Evolutionary conservation across 2,888 invertebrate genomes (phyloP).

Genomic region (Heteropelma amictum): DNA sequence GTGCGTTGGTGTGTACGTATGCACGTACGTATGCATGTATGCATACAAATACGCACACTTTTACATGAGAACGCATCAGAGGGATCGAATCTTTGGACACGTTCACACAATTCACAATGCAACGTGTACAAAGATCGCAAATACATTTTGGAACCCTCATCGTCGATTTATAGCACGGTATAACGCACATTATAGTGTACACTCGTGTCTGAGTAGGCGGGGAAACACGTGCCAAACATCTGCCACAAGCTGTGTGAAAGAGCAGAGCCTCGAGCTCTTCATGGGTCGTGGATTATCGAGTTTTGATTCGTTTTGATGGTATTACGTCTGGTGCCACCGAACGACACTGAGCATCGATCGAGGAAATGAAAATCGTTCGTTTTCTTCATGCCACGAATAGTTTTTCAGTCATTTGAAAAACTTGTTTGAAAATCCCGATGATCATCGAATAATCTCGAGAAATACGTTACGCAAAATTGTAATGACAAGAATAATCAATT

Average conservation of each 20-base stretch:
- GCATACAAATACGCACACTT: too few relatives aligned
- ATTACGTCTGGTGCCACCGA: neutral
- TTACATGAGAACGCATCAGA: too few relatives aligned
- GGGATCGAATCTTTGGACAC: constrained; percentile 39
- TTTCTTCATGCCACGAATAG: too few relatives aligned
- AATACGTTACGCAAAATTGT: too few relatives aligned
- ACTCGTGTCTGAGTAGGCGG: constrained; percentile 43
- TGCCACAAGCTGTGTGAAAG: constrained; percentile 48
- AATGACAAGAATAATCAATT: too few relatives aligned
- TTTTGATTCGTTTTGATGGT: constrained; percentile 23
- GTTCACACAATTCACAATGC: neutral
- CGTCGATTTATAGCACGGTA: constrained; percentile 24
- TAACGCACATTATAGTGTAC: constrained; percentile 10
- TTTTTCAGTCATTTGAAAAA: too few relatives aligned
- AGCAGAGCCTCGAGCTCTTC: constrained; percentile 2
- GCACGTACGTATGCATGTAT: neutral
- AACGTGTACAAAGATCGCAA: constrained; percentile 5
- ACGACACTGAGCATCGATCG: too few relatives aligned
- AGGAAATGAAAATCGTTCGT: too few relatives aligned
- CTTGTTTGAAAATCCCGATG: too few relatives aligned
- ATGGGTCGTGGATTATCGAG: constrained; percentile 40
- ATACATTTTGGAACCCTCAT: constrained; percentile 33
- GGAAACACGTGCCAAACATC: constrained; percentile 59
- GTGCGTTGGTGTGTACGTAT: neutral
- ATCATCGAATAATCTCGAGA: too few relatives aligned